phyloP scores from a whole-genome alignment of 2,888 invertebrate genomes.

The Hydroisotoma schaefferi region DNA sequence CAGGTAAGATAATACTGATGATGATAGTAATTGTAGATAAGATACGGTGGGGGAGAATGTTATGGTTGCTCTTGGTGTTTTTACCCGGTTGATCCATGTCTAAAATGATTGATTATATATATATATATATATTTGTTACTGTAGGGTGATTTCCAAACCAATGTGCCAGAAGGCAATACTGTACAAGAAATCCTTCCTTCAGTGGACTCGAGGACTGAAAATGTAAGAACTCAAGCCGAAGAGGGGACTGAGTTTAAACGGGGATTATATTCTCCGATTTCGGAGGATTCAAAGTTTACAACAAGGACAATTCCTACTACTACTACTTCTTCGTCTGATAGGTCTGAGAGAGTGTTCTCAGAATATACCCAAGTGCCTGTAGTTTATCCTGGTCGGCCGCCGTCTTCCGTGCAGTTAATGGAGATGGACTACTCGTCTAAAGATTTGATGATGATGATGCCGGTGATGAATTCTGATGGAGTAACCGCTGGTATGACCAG shows the following conservation, averaged over 20 bases:
- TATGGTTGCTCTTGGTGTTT: too few relatives aligned
- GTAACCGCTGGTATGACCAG: background rate
- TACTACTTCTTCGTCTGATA: constrained; percentile 16
- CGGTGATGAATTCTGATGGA: constrained; percentile 2
- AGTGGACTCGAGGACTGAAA: constrained; percentile 17
- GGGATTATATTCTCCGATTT: constrained; percentile 29
- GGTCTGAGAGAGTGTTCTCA: background rate
- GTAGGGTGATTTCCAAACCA: constrained; percentile 47
- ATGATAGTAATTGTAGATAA: background rate
- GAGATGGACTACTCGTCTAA: too few relatives aligned
- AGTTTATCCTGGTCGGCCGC: constrained; percentile 33
- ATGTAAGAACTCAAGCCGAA: constrained; percentile 32
- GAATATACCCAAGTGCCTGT: constrained; percentile 38
- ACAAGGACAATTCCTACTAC: constrained; percentile 33
- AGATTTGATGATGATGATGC: background rate
- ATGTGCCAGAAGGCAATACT: constrained; percentile 47
- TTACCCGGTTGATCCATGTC: too few relatives aligned
- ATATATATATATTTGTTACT: background rate
- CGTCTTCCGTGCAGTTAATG: constrained; percentile 31
- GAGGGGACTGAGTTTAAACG: constrained; percentile 35
- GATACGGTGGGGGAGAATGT: too few relatives aligned
- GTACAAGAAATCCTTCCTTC: constrained; percentile 42
- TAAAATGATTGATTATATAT: constrained; percentile 8
- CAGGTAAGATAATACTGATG: constrained; percentile 35
- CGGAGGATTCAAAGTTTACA: constrained; percentile 37